Base-by-base conservation (phyloP, 92 coral and sea anemone genomes). In the Metridium senile region DNA sequence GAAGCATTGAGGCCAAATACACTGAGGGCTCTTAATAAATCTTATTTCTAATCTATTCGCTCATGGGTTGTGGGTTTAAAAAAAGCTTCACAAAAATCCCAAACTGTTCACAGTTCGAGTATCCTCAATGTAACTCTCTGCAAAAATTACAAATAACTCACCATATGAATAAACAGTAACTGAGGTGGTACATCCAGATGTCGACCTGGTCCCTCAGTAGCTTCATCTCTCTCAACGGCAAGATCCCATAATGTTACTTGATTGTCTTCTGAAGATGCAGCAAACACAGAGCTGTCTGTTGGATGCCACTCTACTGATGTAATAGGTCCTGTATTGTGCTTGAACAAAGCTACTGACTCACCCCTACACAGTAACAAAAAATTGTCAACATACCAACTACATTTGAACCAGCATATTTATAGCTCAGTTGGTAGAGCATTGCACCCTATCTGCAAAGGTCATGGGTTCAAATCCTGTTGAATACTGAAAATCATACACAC, bases 141-240 rank as follows among this genome's bases (percentile, higher is more conserved):
- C n/a, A 16, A 68, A 2, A 17, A 9, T 9, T 54, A 54, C 3
- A 2, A 9, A 22, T 29, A 26, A 9, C 86, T 52, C 84, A 94
- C 98, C 98, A 94, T 94, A 63, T 94, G 98, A 66, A 94, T 94
- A 59, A 94, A 94, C 43, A 94, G 83, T 43, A 94, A 68, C 54
- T 94, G 98, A 22, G 98, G 98, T 29, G 98, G 98, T 9, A 94
- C 98, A 68, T 94, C 98, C 20, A 94, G 62, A 62, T 92, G 97
- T 22, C 86, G 90, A 65, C 91, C 97, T 65, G 86, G 81, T 28
- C 87, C 90, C 43, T 86, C 97, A 3, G 68, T 70, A 27, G 69
- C 39, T 4, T 87, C 90, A 65, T 94, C 98, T 74, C 90, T 82
- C 82, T 94, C 98, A 33, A 92, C 97, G 49, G 99, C 99, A 74